phyloP scores from a whole-genome alignment of 2,797 vertebrate genomes.

The Tinamus major region DNA sequence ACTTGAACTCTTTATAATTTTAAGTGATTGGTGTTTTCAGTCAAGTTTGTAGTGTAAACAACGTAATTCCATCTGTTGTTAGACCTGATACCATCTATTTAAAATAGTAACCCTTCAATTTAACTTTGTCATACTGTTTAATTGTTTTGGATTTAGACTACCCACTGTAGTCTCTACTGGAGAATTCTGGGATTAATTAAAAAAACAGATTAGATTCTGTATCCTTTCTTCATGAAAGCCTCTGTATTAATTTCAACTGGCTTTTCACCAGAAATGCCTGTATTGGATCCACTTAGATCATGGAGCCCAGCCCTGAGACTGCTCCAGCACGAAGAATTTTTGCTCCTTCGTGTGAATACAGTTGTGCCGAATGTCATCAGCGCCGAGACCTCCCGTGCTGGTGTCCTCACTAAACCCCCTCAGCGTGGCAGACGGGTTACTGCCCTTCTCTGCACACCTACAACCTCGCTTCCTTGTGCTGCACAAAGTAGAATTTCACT shows the following conservation, averaged over 20 bases:
- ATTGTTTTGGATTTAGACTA: not conserved
- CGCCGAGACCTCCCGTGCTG: not conserved
- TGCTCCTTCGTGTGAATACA: not conserved
- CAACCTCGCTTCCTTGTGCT: not conserved
- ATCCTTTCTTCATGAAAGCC: not conserved
- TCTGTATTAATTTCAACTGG: not conserved
- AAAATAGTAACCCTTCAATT: not conserved
- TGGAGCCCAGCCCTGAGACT: not conserved
- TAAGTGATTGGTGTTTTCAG: not conserved
- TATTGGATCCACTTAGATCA: not conserved
- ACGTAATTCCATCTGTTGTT: not conserved
- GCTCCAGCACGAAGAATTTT: not conserved
- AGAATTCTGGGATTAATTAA: not conserved
- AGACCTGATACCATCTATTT: not conserved
- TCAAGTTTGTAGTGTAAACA: not conserved
- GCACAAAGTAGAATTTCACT: not conserved
- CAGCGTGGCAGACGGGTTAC: not conserved
- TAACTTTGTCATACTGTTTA: not conserved
- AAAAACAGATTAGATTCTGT: not conserved
- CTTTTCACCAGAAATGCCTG: not conserved
- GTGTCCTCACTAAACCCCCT: not conserved
- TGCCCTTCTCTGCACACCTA: not conserved
- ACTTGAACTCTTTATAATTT: not conserved
- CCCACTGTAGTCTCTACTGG: not conserved
- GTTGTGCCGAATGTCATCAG: not conserved